phyloP scores from a whole-genome alignment of 2,797 vertebrate genomes.

The Pangasius mekongensis region DNA sequence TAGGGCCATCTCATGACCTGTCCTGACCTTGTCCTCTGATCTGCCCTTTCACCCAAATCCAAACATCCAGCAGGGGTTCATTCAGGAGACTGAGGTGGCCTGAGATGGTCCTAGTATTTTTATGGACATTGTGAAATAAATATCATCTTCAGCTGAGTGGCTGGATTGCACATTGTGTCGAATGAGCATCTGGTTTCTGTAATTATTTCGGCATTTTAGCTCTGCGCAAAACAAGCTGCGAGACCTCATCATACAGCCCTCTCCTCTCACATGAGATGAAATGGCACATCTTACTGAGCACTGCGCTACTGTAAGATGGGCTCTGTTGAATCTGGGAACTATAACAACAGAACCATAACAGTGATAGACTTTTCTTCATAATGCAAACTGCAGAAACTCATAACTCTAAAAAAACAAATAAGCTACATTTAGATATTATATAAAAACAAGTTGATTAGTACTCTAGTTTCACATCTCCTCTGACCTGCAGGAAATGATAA shows the following conservation, averaged over 20 bases:
- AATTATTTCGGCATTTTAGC: constrained; percentile 44
- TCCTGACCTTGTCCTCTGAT: constrained; percentile 21
- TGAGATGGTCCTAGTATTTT: constrained; percentile 30
- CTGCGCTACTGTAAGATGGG: neutral
- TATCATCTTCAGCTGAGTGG: constrained; percentile 44
- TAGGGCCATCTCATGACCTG: constrained; percentile 32
- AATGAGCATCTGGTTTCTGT: constrained; percentile 40
- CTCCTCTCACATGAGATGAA: constrained; percentile 12
- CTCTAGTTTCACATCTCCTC: neutral
- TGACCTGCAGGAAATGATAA: neutral
- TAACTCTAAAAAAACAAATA: neutral
- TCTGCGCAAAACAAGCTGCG: constrained; percentile 30
- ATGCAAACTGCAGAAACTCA: neutral
- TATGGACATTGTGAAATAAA: constrained; percentile 16
- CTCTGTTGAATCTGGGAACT: neutral
- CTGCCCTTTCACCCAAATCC: constrained; percentile 16
- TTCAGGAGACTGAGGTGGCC: constrained; percentile 1
- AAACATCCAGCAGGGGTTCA: constrained; percentile 23
- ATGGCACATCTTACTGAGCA: constrained; percentile 1
- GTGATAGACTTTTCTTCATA: neutral
- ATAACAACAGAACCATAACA: neutral
- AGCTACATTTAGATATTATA: neutral
- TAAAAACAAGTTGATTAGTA: neutral
- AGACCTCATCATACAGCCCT: constrained; percentile 1
- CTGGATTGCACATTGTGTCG: constrained; percentile 48